Conservation (phyloP, 2,888 invertebrate genomes). For the Cosmia pyralina region DNA sequence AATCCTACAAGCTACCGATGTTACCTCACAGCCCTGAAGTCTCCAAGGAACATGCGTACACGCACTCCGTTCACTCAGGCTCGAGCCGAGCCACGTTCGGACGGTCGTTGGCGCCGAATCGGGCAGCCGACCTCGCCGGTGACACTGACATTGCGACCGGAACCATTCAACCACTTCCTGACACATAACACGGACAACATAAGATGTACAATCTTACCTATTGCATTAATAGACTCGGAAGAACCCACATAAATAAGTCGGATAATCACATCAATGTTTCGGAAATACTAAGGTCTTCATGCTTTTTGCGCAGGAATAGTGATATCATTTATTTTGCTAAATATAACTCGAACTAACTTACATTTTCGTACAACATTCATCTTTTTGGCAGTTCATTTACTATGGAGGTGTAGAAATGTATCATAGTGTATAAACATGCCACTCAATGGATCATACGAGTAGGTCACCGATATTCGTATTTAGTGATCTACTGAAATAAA, state of each 20-base stretch:
- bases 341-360: conserved; percentile 20
- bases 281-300: conserved; percentile 48
- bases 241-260: conserved; percentile 43
- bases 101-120: conserved; percentile 74
- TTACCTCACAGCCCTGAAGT: conserved; percentile 52
- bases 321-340: conserved; percentile 51
- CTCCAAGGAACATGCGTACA: conserved; percentile 32
- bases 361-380: conserved; percentile 42
- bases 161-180: conserved; percentile 81
- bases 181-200: conserved; percentile 66
- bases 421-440: conserved; percentile 31
- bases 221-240: conserved; percentile 49
- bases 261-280: conserved; percentile 38
- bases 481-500: conserved; percentile 30
- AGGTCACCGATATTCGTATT: conserved; percentile 36
- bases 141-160: conserved; percentile 87
- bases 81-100: conserved; percentile 23
- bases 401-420: conserved; percentile 14
- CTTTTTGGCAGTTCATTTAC: conserved; percentile 30
- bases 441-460: conserved; percentile 27
- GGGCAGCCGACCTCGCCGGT: conserved; percentile 76
- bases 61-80: conserved; percentile 38
- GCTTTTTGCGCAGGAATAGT: conserved; percentile 53
- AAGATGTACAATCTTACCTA: conserved; percentile 55
- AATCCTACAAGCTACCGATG: conserved; percentile 31